These are phyloP conservation scores for Falcaria lacertinaria DNA, from an alignment of 2,888 invertebrate genomes.

Conservation along the genomic window DNA sequence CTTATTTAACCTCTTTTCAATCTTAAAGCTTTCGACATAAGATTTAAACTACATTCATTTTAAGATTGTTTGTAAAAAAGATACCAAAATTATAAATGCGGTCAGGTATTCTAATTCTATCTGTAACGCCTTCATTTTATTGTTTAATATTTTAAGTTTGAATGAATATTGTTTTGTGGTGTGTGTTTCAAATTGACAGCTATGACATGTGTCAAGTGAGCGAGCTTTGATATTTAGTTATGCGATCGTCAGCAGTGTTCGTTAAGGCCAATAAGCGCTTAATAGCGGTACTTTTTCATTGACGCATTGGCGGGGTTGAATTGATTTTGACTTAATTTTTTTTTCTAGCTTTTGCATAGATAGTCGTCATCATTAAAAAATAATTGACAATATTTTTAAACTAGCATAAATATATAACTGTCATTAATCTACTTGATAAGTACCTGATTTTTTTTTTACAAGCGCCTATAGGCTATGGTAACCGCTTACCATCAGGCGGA, in stretches of 20 bases:
- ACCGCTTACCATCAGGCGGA: no score
- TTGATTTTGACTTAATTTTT: no score
- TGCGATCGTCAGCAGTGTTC: constrained; percentile 25
- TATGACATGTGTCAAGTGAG: constrained; percentile 62
- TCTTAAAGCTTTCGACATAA: background rate
- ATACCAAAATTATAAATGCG: background rate
- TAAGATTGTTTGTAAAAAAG: background rate
- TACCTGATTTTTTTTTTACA: no score
- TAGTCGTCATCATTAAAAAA: no score
- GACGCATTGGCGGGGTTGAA: no score
- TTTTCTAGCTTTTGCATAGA: no score
- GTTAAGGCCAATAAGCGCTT: background rate
- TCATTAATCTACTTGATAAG: no score
- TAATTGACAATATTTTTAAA: no score
- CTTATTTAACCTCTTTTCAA: background rate
- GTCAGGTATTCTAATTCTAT: background rate
- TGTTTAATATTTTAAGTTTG: background rate
- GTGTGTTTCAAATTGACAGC: constrained; percentile 33
- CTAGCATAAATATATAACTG: no score
- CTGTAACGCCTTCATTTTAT: background rate
- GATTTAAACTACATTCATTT: background rate
- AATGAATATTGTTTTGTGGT: background rate
- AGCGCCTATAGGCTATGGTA: no score
- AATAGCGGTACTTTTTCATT: background rate
- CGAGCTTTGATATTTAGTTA: constrained; percentile 61